Base-by-base conservation (phyloP, 2,797 vertebrate genomes). In the Threskiornis aethiopicus region DNA sequence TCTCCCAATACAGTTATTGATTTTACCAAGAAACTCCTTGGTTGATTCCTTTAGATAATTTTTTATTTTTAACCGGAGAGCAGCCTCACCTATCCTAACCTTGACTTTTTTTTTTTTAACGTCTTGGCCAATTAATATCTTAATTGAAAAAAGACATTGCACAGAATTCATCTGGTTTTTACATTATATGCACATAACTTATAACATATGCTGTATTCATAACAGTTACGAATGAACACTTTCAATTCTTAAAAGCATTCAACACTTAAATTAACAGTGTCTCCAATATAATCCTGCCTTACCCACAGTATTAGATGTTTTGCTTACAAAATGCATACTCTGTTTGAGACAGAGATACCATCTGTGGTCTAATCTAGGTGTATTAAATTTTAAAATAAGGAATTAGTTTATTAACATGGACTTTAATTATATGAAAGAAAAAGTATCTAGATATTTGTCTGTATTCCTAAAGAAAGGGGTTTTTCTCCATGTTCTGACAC, bases 251-350 rank as follows among this genome's bases (percentile, higher is more conserved):
- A 57, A 87, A 94, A 92, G 33, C 84, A 42, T 87, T 95, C 4
- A 11, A 86, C 62, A 64, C 81, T 92, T 83, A 93, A 94, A 93
- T 96, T 95, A 95, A 58, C 87, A 78, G 37, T 73, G 80, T 96
- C 95, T 96, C 94, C 75, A 80, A 22, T 3, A 5, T 92, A 95
- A 90, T 97, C 81, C 81, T 87, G 57, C 65, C 19, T 86, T 71
- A 72, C 37, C 72, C 90, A 47, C 69, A 83, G 42, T 83, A 70
- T 87, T 88, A 88, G 37, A 90, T n/a, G n/a, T 58, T 92, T 95
- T 86, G 18, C 31, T 95, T 88, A 55, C 11, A 82, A 84, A 95
- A 76, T 8, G 3, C 64, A 35, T 42, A 7, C 44, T 82, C 42
- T 64, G 3, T 49, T 93, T 81, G 78, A 90, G 58, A 84, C 26